A percentile compares a stretch with the other conserved stretches of the same genome.
Conservation (phyloP, 1,140 invertebrate genomes). For the Doryteuthis pealeii region DNA sequence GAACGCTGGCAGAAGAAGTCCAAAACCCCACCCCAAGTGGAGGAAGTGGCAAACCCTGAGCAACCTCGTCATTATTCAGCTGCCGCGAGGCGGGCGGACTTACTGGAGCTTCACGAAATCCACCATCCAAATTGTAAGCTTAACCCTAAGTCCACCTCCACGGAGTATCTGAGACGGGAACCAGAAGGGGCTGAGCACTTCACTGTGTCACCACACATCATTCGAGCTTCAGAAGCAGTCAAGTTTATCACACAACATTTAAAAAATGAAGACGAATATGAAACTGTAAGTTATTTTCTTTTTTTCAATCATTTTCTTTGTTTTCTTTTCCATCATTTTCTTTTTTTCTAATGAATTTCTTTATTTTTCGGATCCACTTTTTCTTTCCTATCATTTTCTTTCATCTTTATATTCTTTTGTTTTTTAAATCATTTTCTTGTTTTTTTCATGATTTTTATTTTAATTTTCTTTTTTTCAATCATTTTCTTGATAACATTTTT, state of each 20-base stretch:
- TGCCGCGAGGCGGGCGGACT: conserved; percentile 67
- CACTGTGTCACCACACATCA: conserved; percentile 46
- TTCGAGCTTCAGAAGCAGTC: conserved; percentile 60
- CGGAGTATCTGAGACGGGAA: conserved; percentile 9
- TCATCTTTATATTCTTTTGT: too few species aligned
- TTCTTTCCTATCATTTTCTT: too few species aligned
- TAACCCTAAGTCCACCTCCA: conserved; percentile 69
- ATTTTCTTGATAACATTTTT: too few species aligned
- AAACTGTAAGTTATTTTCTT: conserved; percentile 41
- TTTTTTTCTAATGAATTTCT: too few species aligned
- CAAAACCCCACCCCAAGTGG: conserved; percentile 35
- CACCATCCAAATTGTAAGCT: conserved; percentile 81
- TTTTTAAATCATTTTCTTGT: too few species aligned
- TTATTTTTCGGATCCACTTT: too few species aligned
- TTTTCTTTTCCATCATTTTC: neutral
- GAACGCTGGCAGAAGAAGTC: conserved; percentile 44
- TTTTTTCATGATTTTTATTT: too few species aligned
- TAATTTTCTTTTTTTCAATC: too few species aligned
- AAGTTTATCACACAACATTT: conserved; percentile 62
- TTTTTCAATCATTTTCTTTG: neutral
- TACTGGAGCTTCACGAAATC: conserved; percentile 90
- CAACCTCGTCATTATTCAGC: conserved; percentile 67
- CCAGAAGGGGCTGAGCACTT: conserved; percentile 12
- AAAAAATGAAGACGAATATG: conserved; percentile 51
- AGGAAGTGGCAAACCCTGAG: conserved; percentile 29